phyloP scores from a whole-genome alignment of 2,888 invertebrate genomes.

The Anaspis maculata region DNA sequence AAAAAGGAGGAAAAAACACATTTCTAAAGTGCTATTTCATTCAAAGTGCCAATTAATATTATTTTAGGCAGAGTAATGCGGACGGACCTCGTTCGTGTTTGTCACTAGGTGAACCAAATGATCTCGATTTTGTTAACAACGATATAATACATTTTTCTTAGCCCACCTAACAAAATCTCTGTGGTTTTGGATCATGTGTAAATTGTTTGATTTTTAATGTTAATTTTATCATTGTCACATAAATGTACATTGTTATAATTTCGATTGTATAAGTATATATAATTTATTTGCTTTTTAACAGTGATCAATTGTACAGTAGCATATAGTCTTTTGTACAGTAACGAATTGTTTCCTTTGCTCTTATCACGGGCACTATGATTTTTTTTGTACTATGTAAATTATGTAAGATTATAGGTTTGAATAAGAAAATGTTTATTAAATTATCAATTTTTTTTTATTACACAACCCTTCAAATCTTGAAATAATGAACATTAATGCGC shows the following conservation, averaged over 20 bases:
- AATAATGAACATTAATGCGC: too few relatives aligned
- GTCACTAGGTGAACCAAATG: slow-evolving; percentile 27
- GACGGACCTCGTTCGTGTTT: slow-evolving; percentile 1
- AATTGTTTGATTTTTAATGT: slow-evolving; percentile 26
- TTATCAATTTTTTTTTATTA: neutral
- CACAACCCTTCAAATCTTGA: neutral
- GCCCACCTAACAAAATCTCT: slow-evolving; percentile 17
- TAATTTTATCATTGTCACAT: slow-evolving; percentile 34
- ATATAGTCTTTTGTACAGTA: slow-evolving; percentile 43
- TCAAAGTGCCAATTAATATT: slow-evolving; percentile 43
- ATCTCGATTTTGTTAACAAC: slow-evolving; percentile 40
- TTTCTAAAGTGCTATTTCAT: slow-evolving; percentile 43
- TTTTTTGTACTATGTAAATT: slow-evolving; percentile 82
- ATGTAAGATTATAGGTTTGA: slow-evolving; percentile 71
- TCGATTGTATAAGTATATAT: slow-evolving; percentile 32
- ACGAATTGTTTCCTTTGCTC: slow-evolving; percentile 34
- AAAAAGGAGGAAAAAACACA: slow-evolving; percentile 16
- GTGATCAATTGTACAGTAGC: slow-evolving; percentile 43
- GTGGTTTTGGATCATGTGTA: slow-evolving; percentile 21
- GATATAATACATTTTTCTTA: slow-evolving; percentile 22
- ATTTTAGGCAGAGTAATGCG: slow-evolving; percentile 26
- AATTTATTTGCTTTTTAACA: slow-evolving; percentile 42
- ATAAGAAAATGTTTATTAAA: slow-evolving; percentile 49
- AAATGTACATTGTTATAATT: slow-evolving; percentile 39
- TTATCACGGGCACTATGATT: slow-evolving; percentile 42